Conservation (phyloP, 2,113 vertebrate species). For the Tychaedon coryphoeus region DNA sequence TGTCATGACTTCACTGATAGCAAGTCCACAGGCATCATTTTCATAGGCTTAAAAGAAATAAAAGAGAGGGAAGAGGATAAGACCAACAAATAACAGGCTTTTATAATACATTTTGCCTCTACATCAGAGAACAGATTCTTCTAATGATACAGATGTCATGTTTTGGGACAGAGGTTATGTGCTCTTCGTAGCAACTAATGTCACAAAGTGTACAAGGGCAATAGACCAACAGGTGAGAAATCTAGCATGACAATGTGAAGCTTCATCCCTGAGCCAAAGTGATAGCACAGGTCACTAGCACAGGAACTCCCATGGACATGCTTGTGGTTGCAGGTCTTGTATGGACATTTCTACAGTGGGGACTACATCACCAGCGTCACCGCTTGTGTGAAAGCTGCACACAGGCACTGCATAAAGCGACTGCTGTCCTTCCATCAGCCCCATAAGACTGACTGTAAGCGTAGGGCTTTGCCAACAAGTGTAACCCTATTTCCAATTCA, state of each 20-base stretch:
- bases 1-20: neutral
- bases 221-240: neutral
- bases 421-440: neutral
- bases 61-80: accelerated
- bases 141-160: neutral
- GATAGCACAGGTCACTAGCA: accelerated
- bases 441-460: accelerated
- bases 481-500: neutral
- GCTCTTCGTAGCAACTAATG: neutral
- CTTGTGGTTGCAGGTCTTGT: accelerated
- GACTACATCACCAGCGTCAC: neutral
- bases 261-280: too few relatives aligned
- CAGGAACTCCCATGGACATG: accelerated
- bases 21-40: neutral
- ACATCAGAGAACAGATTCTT: neutral
- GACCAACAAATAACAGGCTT: neutral
- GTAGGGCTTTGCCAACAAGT: accelerated
- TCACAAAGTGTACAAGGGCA: accelerated
- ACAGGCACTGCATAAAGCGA: accelerated
- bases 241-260: accelerated
- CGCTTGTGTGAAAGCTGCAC: neutral
- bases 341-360: neutral
- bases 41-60: neutral
- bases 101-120: neutral
- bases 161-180: neutral